phyloP scores from a whole-genome alignment of 2,888 invertebrate genomes.

The Caenorhabditis sp. region DNA sequence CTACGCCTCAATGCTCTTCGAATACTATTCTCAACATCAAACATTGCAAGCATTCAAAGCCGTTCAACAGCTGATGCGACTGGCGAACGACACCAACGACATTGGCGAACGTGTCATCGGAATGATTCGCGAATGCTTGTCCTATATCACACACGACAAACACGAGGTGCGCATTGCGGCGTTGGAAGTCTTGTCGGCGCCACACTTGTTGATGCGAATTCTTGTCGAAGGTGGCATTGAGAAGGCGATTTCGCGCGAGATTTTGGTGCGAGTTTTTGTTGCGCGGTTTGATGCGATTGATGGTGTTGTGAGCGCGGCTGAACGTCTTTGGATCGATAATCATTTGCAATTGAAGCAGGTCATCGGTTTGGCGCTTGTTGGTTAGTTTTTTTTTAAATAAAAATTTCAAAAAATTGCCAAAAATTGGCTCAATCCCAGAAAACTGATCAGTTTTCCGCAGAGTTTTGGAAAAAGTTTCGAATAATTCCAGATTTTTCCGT shows the following conservation, averaged over 20 bases:
- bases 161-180: constrained; percentile 39
- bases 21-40: constrained; percentile 22
- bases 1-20: constrained; percentile 47
- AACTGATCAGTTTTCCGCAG: too few species aligned
- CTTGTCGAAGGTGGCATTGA: constrained; percentile 41
- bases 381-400: constrained; percentile 4
- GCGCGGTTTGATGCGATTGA: constrained; percentile 42
- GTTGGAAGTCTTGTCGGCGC: constrained; percentile 45
- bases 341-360: constrained; percentile 25
- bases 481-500: too few species aligned
- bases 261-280: constrained; percentile 42
- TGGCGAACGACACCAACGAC: constrained; percentile 52
- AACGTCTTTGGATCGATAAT: constrained; percentile 36
- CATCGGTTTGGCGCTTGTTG: constrained; percentile 40
- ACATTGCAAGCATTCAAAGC: constrained; percentile 12
- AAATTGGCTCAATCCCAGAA: too few species aligned
- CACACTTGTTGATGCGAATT: constrained; percentile 47
- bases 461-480: too few species aligned
- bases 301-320: constrained; percentile 31
- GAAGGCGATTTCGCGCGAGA: constrained; percentile 21
- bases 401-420: too few species aligned
- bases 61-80: constrained; percentile 30
- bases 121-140: constrained; percentile 41
- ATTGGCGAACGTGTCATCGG: constrained; percentile 43
- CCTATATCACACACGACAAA: constrained; percentile 38